phyloP scores from a whole-genome alignment of 2,113 vertebrate genomes.

The Microcebus murinus region DNA sequence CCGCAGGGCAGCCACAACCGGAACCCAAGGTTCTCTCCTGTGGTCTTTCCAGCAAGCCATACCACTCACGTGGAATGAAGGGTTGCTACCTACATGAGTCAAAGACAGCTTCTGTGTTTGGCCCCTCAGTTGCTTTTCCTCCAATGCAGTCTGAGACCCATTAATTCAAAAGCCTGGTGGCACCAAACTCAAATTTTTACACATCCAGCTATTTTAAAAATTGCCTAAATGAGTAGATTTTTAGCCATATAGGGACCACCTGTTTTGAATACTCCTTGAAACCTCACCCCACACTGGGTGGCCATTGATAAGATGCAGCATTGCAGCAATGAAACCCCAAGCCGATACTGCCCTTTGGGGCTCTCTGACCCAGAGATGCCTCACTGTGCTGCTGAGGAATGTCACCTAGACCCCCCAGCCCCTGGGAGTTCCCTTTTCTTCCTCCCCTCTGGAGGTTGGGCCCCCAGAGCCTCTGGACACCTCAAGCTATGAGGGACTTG shows the following conservation, averaged over 20 bases:
- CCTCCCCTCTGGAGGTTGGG: background rate
- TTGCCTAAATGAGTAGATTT: background rate
- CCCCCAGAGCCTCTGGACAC: background rate
- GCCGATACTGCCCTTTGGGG: background rate
- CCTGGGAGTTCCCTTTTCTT: background rate
- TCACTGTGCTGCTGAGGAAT: accelerated
- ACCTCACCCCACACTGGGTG: background rate
- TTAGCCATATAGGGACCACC: background rate
- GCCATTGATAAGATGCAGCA: background rate
- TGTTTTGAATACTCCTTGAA: background rate
- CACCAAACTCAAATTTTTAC: background rate
- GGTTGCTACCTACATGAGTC: background rate
- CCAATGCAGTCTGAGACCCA: background rate
- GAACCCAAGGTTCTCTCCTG: background rate
- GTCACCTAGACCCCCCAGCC: background rate
- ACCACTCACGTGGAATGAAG: background rate
- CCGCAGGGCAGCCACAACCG: accelerated
- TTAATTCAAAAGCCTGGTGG: background rate
- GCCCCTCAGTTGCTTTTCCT: background rate
- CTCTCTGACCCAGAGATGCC: background rate
- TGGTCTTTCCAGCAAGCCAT: no score
- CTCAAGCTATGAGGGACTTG: background rate
- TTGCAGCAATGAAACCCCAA: background rate
- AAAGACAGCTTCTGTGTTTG: background rate
- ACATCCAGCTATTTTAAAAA: background rate